Evolutionary conservation across 2,797 vertebrate genomes (phyloP), one percentile per base, ranked within the genome.

Genomic region (Darevskia nairensis): DNA sequence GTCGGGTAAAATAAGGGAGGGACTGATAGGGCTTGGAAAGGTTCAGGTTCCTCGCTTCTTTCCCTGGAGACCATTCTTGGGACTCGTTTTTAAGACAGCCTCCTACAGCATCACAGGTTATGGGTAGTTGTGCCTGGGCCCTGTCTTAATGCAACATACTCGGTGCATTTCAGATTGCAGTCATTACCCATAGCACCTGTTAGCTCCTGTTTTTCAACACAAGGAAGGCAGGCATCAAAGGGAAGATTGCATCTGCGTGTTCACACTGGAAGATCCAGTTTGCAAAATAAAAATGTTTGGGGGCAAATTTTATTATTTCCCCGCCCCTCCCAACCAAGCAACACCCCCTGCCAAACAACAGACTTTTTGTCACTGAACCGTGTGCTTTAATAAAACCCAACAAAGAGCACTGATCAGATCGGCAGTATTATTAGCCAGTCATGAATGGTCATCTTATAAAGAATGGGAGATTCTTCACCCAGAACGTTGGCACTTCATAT

Each of bases 401-500:
- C 72, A 69, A 89, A 88, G 80, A 66, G 81, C 90, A 90, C 8
- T 91, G 86, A 90, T 86, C 59, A 90, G 17, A 11, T 17, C 21
- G 32, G 39, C 91, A 89, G 82, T 78, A 84, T 80, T 90, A 91
- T 86, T 82, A 93, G 50, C 92, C 61, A 80, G 66, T 77, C 87
- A 91, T 88, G 84, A 90, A 89, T 44, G 10, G 74, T 84, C 19
- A 90, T 71, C 19, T 94, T 87, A 90, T 82, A 84, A 89, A 59
- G 41, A 88, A 93, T 77, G 85, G 78, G 59, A 91, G 19, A 69
- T 1, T 0, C 72, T 80, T 83, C 91, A 92, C 79, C 86, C 84
- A 93, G 86, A 81, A 89, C 82, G 66, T 80, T 90, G 79, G 85
- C 35, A 82, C 89, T 92, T 93, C 78, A 72, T 91, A 77, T 74